Percentiles rank a stretch among this genome's conserved stretches.
These are phyloP conservation scores for Catostylus mosaicus DNA, from an alignment of 30 jellyfish, hydroid and myxozoan genomes.

Conservation along the genomic window DNA sequence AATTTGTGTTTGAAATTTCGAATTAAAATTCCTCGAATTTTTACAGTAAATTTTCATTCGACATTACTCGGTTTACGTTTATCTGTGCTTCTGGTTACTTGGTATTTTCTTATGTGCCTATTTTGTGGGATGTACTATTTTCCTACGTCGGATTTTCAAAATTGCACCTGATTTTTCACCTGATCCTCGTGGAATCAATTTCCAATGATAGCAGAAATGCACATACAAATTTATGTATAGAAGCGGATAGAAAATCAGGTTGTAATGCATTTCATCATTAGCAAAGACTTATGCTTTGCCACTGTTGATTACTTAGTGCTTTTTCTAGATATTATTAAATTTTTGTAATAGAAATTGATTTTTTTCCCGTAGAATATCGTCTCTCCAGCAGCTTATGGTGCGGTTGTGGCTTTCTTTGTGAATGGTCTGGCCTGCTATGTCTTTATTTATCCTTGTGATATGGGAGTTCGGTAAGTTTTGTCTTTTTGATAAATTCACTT, in stretches of 20 bases:
- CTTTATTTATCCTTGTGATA: slow-evolving; percentile 17
- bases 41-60: too few species aligned
- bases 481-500: neutral
- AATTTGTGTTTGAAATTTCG: too few species aligned
- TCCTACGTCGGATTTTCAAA: too few species aligned
- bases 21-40: too few species aligned
- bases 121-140: too few species aligned
- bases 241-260: neutral
- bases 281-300: neutral
- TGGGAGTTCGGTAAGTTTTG: slow-evolving; percentile 59
- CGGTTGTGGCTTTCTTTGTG: slow-evolving; percentile 28
- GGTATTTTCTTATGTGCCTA: too few species aligned
- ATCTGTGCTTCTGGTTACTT: too few species aligned
- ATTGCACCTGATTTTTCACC: too few species aligned
- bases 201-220: neutral
- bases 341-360: too few species aligned
- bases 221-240: neutral
- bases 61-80: too few species aligned
- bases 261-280: neutral
- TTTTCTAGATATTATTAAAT: too few species aligned
- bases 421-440: slow-evolving; percentile 55
- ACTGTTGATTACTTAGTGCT: neutral
- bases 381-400: slow-evolving; percentile 29
- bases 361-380: slow-evolving; percentile 20
- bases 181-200: neutral